phyloP scores from a whole-genome alignment of 2,888 invertebrate genomes.

The Syrista parreyssii region DNA sequence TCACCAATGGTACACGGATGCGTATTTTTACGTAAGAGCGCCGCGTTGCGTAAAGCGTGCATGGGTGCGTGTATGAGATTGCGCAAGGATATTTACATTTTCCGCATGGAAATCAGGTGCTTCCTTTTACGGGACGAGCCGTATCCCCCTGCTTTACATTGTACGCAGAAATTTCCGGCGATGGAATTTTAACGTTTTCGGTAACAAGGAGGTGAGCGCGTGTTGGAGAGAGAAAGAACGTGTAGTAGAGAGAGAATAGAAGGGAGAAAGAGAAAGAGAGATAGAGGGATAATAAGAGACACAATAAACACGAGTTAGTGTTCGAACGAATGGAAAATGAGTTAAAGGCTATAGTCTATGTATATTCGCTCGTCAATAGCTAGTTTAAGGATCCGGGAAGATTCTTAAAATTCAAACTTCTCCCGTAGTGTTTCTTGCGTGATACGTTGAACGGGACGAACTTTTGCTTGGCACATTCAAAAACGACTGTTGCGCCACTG shows the following conservation, averaged over 20 bases:
- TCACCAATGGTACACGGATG: neutral
- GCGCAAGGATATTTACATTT: conserved; percentile 19
- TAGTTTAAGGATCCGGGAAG: neutral
- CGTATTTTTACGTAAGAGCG: neutral
- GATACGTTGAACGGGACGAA: neutral
- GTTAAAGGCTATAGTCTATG: neutral
- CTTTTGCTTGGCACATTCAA: neutral
- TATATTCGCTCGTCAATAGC: neutral
- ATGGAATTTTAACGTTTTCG: neutral
- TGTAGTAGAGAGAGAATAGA: neutral
- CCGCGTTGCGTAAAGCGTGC: neutral
- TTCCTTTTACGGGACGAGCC: neutral
- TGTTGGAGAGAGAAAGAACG: neutral
- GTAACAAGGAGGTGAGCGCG: neutral
- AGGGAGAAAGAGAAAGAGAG: neutral
- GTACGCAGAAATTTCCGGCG: neutral
- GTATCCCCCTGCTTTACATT: neutral
- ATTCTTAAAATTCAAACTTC: neutral
- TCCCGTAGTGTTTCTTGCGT: neutral
- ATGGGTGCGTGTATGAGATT: conserved; percentile 7
- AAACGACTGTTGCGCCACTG: neutral
- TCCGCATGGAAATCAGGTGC: conserved; percentile 19
- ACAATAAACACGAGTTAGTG: neutral
- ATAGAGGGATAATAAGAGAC: neutral
- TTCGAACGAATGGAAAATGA: too few relatives aligned